phyloP scores from a whole-genome alignment of 2,888 invertebrate genomes.

The Aspidiotus rigidus region DNA sequence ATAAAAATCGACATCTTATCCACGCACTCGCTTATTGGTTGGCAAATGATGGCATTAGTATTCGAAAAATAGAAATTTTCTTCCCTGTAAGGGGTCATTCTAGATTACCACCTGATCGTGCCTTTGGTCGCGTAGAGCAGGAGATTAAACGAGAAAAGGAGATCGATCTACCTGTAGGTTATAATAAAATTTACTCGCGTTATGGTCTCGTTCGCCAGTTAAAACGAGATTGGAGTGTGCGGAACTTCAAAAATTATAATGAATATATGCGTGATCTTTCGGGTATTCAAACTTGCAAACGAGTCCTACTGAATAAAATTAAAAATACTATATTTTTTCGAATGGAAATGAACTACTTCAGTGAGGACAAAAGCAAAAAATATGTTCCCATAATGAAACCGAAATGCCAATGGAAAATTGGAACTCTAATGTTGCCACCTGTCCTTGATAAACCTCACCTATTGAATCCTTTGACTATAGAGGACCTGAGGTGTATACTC shows the following conservation, averaged over 20 bases:
- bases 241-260: not conserved
- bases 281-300: not conserved
- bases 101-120: not conserved
- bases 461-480: no score
- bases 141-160: not conserved
- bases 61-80: not conserved
- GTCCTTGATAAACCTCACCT: no score
- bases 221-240: not conserved
- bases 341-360: not conserved
- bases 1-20: not conserved
- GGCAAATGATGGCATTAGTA: not conserved
- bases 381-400: not conserved
- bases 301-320: not conserved
- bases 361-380: not conserved
- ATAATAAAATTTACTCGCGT: not conserved
- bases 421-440: not conserved
- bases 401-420: not conserved
- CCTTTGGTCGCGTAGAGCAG: not conserved
- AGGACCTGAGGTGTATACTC: no score
- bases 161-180: not conserved
- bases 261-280: not conserved
- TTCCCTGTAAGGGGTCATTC: not conserved
- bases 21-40: not conserved
- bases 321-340: not conserved
- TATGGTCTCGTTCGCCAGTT: not conserved